Base-by-base conservation (phyloP, 2,113 vertebrate species). In the Chionis minor region DNA sequence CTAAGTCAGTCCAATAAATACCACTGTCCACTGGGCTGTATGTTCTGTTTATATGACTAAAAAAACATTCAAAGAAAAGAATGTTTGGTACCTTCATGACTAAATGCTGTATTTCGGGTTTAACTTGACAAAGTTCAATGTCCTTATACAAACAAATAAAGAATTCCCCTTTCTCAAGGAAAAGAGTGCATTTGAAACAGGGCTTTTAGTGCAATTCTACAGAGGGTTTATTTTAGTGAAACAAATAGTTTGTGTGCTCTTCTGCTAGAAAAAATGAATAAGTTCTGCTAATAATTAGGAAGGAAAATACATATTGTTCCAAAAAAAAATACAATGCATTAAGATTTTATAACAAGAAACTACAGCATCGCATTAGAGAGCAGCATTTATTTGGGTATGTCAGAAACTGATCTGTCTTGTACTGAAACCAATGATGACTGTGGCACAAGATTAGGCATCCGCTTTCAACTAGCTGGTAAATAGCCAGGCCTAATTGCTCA, bases 261-360 rank as follows among this genome's bases (percentile, higher is more conserved):
- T 90, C 51, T 84, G 66, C 71, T 91, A 82, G 71, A 92, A 94
- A 92, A 58, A 8, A 77, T 26, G 10, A 62, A 33, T 51, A 79
- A 22, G 23, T 59, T 95, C 91, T 90, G 91, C 59, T 91, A 92
- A 33, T 86, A 94, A 95, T 94, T 90, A 94, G 63, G 38, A 94
- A 81, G 44, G 28, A 96, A 65, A 95, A 91, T 77, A 80, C 51
- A 59, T 47, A 85, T 85, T 91, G 73, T 95, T 95, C 38, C 38
- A 82, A 70, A 89, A 89, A 86, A 91, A 59, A 54, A 65, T 4
- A 91, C 1, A 1, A 62, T 84, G 20, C 58, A 44, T 81, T 92
- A 75, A 79, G 24, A 70, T 51, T 85, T 75, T 63, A 35, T 70
- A 83, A 56, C 40, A 88, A 8, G 2, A 95, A 85, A 87, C 54